Evolutionary conservation across 2,888 invertebrate species (phyloP), one percentile per base, ranked within the genome.

Genomic region (Neoascia interrupta): DNA sequence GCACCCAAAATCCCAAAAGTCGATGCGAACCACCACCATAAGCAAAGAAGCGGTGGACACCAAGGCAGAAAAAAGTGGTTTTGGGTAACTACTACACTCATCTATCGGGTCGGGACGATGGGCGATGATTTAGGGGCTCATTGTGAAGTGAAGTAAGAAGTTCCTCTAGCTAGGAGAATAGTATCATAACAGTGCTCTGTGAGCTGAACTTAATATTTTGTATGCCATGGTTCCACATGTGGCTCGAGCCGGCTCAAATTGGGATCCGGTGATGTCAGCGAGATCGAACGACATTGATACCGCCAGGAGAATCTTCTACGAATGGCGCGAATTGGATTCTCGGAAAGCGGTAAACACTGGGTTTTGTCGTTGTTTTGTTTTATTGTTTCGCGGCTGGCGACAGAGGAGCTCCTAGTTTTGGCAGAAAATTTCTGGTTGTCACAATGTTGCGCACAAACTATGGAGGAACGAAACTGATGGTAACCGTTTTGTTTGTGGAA

Each of bases 111-210:
- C 41, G n/a, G 49, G 54, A 51, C 39, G 54, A 73, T 73, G 31
- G 73, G 49, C 72, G 79, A 79, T 79, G 79, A 79, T 72, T 79
- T 79, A 79, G 79, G 68, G 43, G 66, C 79, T 79, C 73, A 79
- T 79, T 79, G 72, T 79, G 66, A 68, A 51, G 56, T 51, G 79
- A 73, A 39, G 72, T n/a, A n/a, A 79, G 68, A 31, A n/a, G 23
- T 73, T 70, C 56, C 19, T 68, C 79, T 73, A 79, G 31, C n/a
- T 31, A n/a, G 72, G 73, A 58, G 64, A 72, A 60, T 72, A 66
- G 8, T 72, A 76, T 72, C 76, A 70, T 76, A 76, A 64, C 75
- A 69, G 61, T 69, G 69, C 49, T 56, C 47, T 31, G 43, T 11
- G 69, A 63, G 51, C 63, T 56, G 41, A 11, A 16, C 61, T n/a